Evolutionary conservation across 37 sponge, comb jelly and placozoan genomes (phyloP).

Genomic region (Spongilla lacustris): DNA sequence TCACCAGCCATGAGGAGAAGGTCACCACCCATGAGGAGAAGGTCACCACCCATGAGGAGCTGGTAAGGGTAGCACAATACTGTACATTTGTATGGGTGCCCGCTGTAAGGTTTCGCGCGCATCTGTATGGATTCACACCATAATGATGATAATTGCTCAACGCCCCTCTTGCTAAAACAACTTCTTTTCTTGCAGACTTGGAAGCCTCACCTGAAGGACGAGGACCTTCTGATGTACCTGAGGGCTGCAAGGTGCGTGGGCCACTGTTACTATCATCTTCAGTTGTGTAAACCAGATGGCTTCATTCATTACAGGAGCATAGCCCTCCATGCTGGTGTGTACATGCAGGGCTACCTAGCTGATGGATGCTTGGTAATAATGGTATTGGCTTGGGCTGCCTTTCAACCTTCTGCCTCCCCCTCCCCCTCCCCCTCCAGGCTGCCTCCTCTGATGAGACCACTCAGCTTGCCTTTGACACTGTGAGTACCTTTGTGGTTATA

Average conservation of each 20-base stretch:
- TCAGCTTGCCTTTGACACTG: conserved; percentile 77
- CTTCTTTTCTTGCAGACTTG: conserved; percentile 48
- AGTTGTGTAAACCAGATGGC: not conserved
- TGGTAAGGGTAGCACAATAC: conserved; percentile 11
- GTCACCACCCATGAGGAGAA: no score
- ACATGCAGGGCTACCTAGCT: conserved; percentile 56
- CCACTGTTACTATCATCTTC: not conserved
- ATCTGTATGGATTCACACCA: not conserved
- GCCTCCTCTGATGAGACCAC: conserved; percentile 83
- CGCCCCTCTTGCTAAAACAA: conserved; percentile 1
- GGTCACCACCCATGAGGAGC: conserved; percentile 20
- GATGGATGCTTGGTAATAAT: conserved; percentile 78
- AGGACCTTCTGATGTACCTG: conserved; percentile 65
- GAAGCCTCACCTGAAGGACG: conserved; percentile 51
- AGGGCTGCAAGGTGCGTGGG: conserved; percentile 65
- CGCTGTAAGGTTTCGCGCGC: no score
- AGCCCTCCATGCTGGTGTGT: conserved; percentile 81
- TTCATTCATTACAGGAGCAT: conserved; percentile 50
- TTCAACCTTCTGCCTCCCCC: not conserved
- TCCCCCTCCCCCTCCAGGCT: conserved; percentile 47
- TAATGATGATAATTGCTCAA: no score
- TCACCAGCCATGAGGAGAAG: no score
- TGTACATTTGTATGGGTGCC: not conserved
- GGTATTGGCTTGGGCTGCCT: no score
- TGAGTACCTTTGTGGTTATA: conserved; percentile 46